Conservation (phyloP, 2,113 vertebrate genomes). For the Alethe castanea region DNA sequence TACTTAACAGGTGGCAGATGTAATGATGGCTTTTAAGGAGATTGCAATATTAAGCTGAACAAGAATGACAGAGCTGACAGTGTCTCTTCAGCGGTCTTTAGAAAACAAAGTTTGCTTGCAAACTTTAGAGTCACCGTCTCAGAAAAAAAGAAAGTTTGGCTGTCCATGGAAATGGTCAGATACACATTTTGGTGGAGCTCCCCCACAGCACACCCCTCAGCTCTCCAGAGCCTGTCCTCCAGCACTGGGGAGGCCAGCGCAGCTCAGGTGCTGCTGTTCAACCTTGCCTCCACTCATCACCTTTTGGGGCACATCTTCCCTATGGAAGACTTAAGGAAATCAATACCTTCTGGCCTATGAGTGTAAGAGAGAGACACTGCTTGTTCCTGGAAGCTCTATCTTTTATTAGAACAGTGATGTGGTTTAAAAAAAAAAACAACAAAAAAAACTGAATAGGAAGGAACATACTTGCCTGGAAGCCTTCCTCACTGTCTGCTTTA, state of each 20-base stretch:
- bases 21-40: conserved; percentile 11
- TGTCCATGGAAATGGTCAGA: not conserved
- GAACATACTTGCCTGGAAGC: not conserved
- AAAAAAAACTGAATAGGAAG: not conserved
- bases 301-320: not conserved
- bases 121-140: not conserved
- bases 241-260: not conserved
- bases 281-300: not conserved
- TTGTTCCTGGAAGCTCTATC: not conserved
- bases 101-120: not conserved
- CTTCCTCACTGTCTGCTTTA: not conserved
- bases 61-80: not conserved
- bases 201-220: not conserved
- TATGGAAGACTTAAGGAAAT: not conserved
- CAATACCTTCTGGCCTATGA: not conserved
- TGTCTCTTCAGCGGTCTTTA: not conserved
- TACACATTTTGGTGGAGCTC: rapidly evolving
- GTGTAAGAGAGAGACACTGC: not conserved
- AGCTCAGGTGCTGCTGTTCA: not conserved
- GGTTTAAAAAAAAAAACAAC: not conserved
- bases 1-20: not conserved
- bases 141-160: not conserved
- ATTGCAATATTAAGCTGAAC: not conserved
- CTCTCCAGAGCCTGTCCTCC: not conserved
- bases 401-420: not conserved